Evolutionary conservation across 2,888 invertebrate species (phyloP).

Genomic region (Thereva nobilitata): DNA sequence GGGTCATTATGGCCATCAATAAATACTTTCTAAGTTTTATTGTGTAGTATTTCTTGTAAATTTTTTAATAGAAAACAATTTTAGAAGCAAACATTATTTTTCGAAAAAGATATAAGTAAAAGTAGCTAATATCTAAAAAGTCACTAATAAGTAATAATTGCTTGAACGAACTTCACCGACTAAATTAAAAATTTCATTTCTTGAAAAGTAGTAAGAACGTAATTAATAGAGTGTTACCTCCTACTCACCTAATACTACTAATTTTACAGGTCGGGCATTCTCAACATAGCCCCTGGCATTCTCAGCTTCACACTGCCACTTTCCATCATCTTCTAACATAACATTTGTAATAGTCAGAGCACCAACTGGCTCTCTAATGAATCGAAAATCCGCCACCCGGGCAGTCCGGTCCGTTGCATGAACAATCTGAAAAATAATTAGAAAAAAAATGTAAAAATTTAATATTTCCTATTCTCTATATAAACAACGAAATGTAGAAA

Average conservation of each 20-base stretch:
- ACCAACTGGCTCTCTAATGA: conserved; percentile 57
- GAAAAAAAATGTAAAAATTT: conserved; percentile 12
- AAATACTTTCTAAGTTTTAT: too few species aligned
- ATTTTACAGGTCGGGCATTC: conserved; percentile 67
- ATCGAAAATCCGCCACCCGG: conserved; percentile 56
- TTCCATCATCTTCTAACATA: conserved; percentile 71
- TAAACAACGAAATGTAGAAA: not conserved
- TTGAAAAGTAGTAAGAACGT: too few species aligned
- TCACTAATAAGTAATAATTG: too few species aligned
- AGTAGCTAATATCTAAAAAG: too few species aligned
- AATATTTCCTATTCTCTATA: not conserved
- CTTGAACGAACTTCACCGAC: too few species aligned
- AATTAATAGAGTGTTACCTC: too few species aligned
- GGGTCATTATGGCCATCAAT: too few species aligned
- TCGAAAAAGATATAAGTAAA: too few species aligned
- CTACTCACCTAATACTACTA: conserved; percentile 68
- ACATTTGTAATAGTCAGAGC: conserved; percentile 58
- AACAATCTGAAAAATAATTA: conserved; percentile 30
- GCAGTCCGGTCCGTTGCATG: conserved; percentile 26
- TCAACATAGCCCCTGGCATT: conserved; percentile 66
- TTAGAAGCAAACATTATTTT: too few species aligned
- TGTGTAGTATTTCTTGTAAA: too few species aligned
- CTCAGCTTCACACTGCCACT: conserved; percentile 73
- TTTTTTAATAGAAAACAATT: too few species aligned
- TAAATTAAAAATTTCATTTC: too few species aligned